phyloP scores from a whole-genome alignment of 1,140 invertebrate genomes.

The Tetranychus urticae region DNA sequence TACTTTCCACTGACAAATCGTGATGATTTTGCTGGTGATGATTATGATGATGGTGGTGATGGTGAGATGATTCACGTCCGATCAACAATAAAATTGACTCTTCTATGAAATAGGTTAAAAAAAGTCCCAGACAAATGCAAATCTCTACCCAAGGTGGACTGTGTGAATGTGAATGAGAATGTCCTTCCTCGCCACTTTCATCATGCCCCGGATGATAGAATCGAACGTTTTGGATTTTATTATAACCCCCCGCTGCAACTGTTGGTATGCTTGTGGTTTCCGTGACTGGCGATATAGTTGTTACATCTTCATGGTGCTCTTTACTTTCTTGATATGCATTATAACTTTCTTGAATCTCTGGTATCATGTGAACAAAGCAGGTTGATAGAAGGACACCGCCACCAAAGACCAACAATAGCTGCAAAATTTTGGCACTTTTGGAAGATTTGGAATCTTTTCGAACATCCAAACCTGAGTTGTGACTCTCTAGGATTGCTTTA shows the following conservation, averaged over 20 bases:
- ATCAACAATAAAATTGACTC: constrained; percentile 23
- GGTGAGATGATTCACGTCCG: background rate
- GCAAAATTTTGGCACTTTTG: constrained; percentile 12
- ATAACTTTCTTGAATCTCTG: constrained; percentile 39
- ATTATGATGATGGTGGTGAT: background rate
- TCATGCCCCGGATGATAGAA: no score
- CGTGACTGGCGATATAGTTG: no score
- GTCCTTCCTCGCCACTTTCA: no score
- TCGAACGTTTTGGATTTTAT: no score
- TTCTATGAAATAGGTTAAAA: constrained; percentile 58
- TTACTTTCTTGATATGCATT: background rate
- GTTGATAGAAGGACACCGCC: constrained; percentile 65
- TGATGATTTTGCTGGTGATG: background rate
- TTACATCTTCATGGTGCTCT: no score
- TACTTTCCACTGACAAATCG: background rate
- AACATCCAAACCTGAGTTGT: background rate
- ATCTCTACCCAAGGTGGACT: constrained; percentile 35
- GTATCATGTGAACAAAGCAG: constrained; percentile 52
- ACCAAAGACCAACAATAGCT: constrained; percentile 46
- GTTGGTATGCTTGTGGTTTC: no score
- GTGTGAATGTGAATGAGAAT: background rate
- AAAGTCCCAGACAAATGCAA: constrained; percentile 47
- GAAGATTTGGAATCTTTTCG: background rate
- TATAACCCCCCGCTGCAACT: no score
- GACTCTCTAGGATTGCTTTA: background rate